Percentiles rank a stretch among this genome's conserved stretches.
These are phyloP conservation scores for Smittia aterrima DNA, from an alignment of 2,888 invertebrate genomes.

Conservation along the genomic window DNA sequence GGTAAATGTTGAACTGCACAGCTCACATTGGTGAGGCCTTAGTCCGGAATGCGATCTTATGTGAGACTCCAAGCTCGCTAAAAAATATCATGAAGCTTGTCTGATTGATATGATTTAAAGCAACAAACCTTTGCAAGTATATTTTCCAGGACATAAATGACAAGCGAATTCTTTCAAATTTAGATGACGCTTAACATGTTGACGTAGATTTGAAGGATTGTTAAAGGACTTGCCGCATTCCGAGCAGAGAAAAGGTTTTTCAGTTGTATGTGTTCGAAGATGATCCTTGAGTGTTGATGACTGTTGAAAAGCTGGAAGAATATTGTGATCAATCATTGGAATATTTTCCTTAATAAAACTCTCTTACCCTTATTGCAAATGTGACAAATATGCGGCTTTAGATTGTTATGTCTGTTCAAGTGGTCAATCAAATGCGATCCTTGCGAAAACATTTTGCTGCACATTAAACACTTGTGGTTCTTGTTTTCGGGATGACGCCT, in stretches of 20 bases:
- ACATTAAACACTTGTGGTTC: constrained; percentile 56
- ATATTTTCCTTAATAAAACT: not conserved
- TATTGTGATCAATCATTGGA: not conserved
- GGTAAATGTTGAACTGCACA: constrained; percentile 27
- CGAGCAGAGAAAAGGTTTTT: constrained; percentile 30
- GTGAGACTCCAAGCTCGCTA: constrained; percentile 25
- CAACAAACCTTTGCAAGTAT: constrained; percentile 19
- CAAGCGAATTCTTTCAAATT: constrained; percentile 33
- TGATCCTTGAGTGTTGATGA: constrained; percentile 34
- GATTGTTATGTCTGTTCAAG: constrained; percentile 59
- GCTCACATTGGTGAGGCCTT: not conserved
- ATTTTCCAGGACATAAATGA: constrained; percentile 24
- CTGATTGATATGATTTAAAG: not conserved
- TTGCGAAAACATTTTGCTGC: constrained; percentile 52
- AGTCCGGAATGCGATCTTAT: constrained; percentile 7
- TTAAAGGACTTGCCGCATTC: constrained; percentile 31
- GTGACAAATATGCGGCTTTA: constrained; percentile 60
- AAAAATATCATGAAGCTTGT: not conserved
- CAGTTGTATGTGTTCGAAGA: constrained; percentile 2
- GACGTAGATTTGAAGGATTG: constrained; percentile 24
- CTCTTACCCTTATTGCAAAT: constrained; percentile 60
- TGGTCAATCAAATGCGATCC: constrained; percentile 58
- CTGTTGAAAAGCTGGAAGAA: constrained; percentile 28
- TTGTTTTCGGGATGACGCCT: constrained; percentile 56
- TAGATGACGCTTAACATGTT: constrained; percentile 35